phyloP scores from a whole-genome alignment of 2,797 vertebrate species.

The Myotis vivesi region DNA sequence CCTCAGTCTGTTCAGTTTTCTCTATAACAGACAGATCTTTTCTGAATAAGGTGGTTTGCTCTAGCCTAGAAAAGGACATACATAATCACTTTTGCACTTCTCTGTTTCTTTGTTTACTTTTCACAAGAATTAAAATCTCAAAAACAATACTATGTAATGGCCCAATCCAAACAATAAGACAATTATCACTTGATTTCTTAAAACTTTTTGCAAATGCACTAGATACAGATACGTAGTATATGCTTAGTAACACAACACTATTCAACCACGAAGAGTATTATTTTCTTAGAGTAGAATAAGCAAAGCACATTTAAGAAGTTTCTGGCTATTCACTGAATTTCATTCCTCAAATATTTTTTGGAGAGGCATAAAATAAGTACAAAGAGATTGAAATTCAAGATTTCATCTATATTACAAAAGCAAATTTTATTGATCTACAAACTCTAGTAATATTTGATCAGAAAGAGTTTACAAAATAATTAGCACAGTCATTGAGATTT shows the following conservation, averaged over 20 bases:
- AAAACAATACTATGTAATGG: neutral
- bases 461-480: neutral
- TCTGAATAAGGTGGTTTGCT: slow-evolving; percentile 1
- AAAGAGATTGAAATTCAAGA: neutral
- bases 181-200: neutral
- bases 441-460: neutral
- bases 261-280: neutral
- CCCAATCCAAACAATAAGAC: neutral
- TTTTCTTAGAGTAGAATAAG: neutral
- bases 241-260: neutral
- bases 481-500: neutral
- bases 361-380: neutral
- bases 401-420: neutral
- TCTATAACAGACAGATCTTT: slow-evolving; percentile 32
- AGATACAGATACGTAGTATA: neutral
- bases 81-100: neutral
- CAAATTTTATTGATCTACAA: neutral
- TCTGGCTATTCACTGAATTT: slow-evolving; percentile 11
- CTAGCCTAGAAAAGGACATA: neutral
- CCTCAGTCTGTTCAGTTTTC: slow-evolving; percentile 34
- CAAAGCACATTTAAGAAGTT: neutral
- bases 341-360: neutral
- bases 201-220: neutral
- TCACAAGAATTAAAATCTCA: neutral
- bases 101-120: neutral